Evolutionary conservation across 2,888 invertebrate species (phyloP).

Genomic region (Luperina testacea): DNA sequence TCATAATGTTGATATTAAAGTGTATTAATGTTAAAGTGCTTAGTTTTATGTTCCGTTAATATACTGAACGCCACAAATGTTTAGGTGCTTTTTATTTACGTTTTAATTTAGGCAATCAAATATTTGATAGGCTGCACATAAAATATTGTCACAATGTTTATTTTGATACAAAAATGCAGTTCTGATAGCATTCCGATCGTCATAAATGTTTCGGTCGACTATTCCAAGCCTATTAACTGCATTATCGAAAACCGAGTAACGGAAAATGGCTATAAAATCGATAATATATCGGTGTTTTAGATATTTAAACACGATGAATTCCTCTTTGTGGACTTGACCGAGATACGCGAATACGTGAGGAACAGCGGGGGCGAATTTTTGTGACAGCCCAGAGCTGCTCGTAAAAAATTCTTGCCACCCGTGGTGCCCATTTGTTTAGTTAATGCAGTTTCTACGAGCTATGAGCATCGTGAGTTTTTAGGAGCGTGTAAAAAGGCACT

Average conservation of each 20-base stretch:
- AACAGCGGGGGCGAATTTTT: slow-evolving; percentile 75
- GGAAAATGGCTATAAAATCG: slow-evolving; percentile 47
- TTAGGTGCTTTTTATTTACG: slow-evolving; percentile 33
- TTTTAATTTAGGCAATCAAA: slow-evolving; percentile 45
- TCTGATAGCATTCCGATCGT: slow-evolving; percentile 35
- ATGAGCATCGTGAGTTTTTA: slow-evolving; percentile 28
- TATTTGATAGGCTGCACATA: slow-evolving; percentile 28
- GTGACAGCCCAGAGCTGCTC: slow-evolving; percentile 66
- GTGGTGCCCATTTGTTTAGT: slow-evolving; percentile 64
- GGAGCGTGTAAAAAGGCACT: slow-evolving; percentile 33
- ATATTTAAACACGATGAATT: slow-evolving; percentile 47
- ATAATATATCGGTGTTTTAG: slow-evolving; percentile 39
- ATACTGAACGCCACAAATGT: slow-evolving; percentile 45
- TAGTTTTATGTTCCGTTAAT: slow-evolving; percentile 50
- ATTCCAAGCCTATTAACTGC: slow-evolving; percentile 30
- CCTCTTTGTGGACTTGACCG: slow-evolving; percentile 33
- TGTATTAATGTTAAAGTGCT: slow-evolving; percentile 28
- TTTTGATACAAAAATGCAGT: slow-evolving; percentile 34
- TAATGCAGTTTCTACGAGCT: slow-evolving; percentile 55
- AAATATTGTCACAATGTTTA: slow-evolving; percentile 42
- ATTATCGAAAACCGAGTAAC: slow-evolving; percentile 50
- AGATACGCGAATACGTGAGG: slow-evolving; percentile 73
- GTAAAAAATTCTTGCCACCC: slow-evolving; percentile 72
- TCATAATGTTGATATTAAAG: slow-evolving; percentile 41
- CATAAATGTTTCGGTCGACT: slow-evolving; percentile 28